Percentiles rank a stretch among this genome's conserved stretches.
Conservation (phyloP, 2,113 vertebrate genomes). For the Siniperca chuatsi region DNA sequence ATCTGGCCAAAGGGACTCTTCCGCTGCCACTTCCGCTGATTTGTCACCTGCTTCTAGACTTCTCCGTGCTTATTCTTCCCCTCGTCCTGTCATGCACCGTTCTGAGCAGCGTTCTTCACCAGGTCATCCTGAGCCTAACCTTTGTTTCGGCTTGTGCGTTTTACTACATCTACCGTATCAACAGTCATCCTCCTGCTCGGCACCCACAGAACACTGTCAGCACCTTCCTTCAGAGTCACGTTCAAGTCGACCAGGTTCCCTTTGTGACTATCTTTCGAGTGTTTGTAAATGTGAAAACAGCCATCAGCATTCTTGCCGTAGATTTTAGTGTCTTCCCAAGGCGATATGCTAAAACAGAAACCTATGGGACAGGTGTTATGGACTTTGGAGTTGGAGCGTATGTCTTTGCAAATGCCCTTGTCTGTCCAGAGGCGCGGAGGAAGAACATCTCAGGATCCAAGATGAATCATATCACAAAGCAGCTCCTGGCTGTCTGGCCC, state of each 20-base stretch:
- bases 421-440: conserved; percentile 90
- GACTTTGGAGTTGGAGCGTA: conserved; percentile 94
- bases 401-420: conserved; percentile 91
- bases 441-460: conserved; percentile 72
- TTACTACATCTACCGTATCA: conserved; percentile 77
- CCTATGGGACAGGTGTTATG: conserved; percentile 96
- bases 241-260: conserved; percentile 86
- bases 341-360: conserved; percentile 93
- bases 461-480: conserved; percentile 80
- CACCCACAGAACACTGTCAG: conserved; percentile 68
- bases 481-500: conserved; percentile 89
- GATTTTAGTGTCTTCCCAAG: conserved; percentile 94
- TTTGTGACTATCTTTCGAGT: conserved; percentile 91
- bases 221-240: conserved; percentile 80
- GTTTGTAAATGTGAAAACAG: conserved; percentile 89
- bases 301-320: conserved; percentile 94
- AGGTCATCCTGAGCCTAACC: conserved; percentile 72
- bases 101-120: conserved; percentile 81
- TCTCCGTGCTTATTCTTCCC: conserved; percentile 86
- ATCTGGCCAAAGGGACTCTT: conserved; percentile 73
- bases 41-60: conserved; percentile 88
- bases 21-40: conserved; percentile 76
- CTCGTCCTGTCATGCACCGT: conserved; percentile 89
- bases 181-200: conserved; percentile 33
- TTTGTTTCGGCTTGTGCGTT: conserved; percentile 74